A percentile compares a stretch with the other conserved stretches of the same genome.
Conservation (phyloP, 1,140 invertebrate species). For the honey bee (Apis mellifera) region DNA sequence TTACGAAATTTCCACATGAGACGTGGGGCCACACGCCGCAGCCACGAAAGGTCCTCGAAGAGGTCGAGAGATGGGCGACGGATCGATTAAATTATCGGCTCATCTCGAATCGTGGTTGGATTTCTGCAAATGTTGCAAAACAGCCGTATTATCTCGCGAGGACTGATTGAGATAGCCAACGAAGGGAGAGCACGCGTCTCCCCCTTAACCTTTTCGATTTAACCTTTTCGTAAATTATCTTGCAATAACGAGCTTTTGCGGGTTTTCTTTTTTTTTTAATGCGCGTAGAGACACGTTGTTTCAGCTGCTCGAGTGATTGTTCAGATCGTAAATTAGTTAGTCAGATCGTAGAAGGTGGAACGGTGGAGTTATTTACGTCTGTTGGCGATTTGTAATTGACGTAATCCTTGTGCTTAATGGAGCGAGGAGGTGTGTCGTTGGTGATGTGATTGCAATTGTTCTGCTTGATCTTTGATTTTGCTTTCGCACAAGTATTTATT, state of each 20-base stretch:
- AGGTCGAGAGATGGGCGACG: slow-evolving; percentile 17
- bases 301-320: not conserved
- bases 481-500: not conserved
- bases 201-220: slow-evolving; percentile 19
- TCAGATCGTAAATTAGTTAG: not conserved
- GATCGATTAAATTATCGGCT: slow-evolving; percentile 51
- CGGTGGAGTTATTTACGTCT: not conserved
- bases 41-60: slow-evolving; percentile 31
- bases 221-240: slow-evolving; percentile 35
- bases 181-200: not conserved
- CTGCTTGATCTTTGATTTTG: not conserved
- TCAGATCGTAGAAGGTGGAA: not conserved
- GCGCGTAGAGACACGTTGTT: not conserved
- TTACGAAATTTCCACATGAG: slow-evolving; percentile 32
- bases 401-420: not conserved
- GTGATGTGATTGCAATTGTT: not conserved
- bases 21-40: not conserved
- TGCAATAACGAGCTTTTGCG: not conserved
- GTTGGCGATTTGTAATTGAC: slow-evolving; percentile 5
- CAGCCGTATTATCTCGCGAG: not conserved
- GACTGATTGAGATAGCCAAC: not conserved
- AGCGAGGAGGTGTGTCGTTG: not conserved
- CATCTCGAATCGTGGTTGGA: slow-evolving; percentile 9
- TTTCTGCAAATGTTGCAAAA: slow-evolving; percentile 28
- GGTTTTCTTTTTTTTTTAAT: not conserved